Conservation (phyloP, 2,888 invertebrate genomes). For the Stratiomys singularior region DNA sequence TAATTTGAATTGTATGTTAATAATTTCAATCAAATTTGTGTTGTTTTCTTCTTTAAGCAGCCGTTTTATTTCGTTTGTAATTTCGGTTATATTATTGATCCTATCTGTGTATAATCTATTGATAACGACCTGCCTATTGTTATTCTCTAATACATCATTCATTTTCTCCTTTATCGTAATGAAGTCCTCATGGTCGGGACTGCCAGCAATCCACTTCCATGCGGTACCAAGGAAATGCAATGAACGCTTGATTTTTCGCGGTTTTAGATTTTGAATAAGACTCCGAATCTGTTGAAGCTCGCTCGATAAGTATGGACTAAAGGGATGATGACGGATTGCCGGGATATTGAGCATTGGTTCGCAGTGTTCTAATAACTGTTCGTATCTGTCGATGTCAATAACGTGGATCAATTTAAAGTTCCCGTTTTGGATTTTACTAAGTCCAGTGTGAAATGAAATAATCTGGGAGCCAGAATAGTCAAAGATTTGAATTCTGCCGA, state of each 20-base stretch:
- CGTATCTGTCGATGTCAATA: background rate
- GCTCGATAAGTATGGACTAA: conserved; percentile 6
- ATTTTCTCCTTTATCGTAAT: too few species aligned
- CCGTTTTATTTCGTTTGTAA: background rate
- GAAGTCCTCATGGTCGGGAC: too few species aligned
- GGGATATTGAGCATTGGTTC: conserved; percentile 11
- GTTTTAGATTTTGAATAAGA: too few species aligned
- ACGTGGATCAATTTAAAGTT: too few species aligned
- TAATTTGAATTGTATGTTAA: background rate
- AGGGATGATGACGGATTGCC: conserved; percentile 9
- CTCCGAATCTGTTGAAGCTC: too few species aligned
- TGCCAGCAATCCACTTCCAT: conserved; percentile 10
- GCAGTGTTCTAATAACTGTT: too few species aligned
- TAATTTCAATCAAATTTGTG: too few species aligned
- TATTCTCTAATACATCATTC: too few species aligned
- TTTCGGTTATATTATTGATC: background rate
- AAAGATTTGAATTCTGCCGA: too few species aligned
- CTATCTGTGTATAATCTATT: background rate
- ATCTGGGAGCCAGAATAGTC: too few species aligned
- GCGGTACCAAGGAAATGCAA: background rate
- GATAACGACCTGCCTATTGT: conserved; percentile 1
- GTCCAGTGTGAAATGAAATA: background rate
- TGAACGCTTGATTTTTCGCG: background rate
- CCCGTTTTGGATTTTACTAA: background rate
- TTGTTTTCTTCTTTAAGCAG: too few species aligned